Evolutionary conservation across 2,113 vertebrate genomes (phyloP).

Genomic region (Oncorhynchus gorbuscha): DNA sequence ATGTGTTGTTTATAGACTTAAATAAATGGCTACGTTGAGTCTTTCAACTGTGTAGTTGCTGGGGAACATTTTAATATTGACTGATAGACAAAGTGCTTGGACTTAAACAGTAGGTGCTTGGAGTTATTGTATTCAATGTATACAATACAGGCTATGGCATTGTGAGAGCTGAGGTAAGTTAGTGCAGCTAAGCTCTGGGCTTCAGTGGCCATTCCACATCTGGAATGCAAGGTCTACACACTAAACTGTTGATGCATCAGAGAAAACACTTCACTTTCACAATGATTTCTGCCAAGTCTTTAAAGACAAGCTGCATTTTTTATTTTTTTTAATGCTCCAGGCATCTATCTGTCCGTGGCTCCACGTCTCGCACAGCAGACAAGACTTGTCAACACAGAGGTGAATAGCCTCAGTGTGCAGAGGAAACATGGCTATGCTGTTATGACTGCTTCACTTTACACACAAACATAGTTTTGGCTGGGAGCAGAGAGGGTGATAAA

Average conservation of each 20-base stretch:
- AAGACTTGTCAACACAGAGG: slow-evolving; percentile 23
- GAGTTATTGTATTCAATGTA: background rate
- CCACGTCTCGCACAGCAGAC: background rate
- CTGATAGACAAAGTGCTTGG: slow-evolving; percentile 22
- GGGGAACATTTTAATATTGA: slow-evolving; percentile 53
- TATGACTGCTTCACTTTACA: slow-evolving; percentile 36
- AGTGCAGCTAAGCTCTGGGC: background rate
- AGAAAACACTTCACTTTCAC: background rate
- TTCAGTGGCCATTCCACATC: background rate
- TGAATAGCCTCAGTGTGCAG: slow-evolving; percentile 26
- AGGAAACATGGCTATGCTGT: slow-evolving; percentile 32
- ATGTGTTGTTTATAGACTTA: background rate
- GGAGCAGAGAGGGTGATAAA: background rate
- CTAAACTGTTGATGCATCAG: background rate
- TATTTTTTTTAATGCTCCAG: background rate
- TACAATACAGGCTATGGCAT: background rate
- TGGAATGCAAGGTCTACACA: background rate
- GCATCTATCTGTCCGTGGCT: background rate
- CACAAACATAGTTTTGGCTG: slow-evolving; percentile 56
- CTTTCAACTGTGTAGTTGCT: slow-evolving; percentile 33
- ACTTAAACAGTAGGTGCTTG: background rate
- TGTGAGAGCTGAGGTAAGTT: background rate
- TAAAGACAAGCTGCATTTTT: background rate
- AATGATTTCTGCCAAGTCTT: background rate
- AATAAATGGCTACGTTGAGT: background rate